Evolutionary conservation across 2,888 invertebrate species (phyloP).

Genomic region (Campoplex capitator): DNA sequence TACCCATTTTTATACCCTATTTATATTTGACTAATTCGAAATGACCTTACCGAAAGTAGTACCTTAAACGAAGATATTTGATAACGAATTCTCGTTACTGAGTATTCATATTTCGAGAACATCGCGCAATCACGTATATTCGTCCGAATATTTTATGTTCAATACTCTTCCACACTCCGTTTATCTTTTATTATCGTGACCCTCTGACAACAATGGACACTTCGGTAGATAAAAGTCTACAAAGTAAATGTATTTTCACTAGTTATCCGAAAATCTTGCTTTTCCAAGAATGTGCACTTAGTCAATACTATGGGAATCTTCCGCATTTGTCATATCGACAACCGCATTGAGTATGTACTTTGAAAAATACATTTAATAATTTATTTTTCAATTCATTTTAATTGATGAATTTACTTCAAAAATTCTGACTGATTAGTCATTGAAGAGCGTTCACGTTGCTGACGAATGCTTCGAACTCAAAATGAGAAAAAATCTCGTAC

Average conservation of each 20-base stretch:
- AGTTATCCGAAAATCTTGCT: background rate
- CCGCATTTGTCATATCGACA: background rate
- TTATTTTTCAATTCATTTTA: no score
- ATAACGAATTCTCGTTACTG: background rate
- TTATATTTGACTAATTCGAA: conserved; percentile 5
- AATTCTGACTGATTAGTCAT: background rate
- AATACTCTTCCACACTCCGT: background rate
- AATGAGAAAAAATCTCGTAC: no score
- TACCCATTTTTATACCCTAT: background rate
- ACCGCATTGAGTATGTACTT: background rate
- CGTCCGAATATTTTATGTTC: no score
- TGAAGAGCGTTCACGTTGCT: background rate
- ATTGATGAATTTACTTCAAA: no score
- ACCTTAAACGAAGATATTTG: background rate
- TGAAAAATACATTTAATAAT: background rate
- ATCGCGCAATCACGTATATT: background rate
- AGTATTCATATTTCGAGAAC: background rate
- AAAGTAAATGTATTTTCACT: background rate
- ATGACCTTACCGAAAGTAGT: background rate
- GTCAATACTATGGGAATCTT: background rate
- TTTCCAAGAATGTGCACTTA: background rate
- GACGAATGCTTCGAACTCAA: no score
- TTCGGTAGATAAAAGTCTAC: background rate
- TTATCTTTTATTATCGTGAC: background rate
- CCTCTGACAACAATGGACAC: background rate